Conservation (phyloP, 2,797 vertebrate species). For the Geotrypetes seraphini region DNA sequence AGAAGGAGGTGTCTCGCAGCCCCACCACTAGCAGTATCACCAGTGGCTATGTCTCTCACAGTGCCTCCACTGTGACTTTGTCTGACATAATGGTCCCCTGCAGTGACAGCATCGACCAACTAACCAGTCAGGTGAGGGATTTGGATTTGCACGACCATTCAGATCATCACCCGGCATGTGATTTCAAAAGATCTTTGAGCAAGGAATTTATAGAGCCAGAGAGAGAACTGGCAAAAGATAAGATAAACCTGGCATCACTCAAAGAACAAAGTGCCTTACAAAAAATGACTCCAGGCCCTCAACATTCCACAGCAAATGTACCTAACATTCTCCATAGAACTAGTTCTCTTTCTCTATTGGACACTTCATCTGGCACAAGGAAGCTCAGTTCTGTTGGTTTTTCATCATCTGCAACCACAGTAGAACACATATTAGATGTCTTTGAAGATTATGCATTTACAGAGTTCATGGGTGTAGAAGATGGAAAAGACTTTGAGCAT, state of each 20-base stretch:
- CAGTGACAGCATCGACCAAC: slow-evolving; percentile 86
- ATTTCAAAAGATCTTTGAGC: slow-evolving; percentile 23
- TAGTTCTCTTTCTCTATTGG: slow-evolving; percentile 21
- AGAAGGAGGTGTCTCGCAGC: slow-evolving; percentile 79
- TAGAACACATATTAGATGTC: slow-evolving; percentile 41
- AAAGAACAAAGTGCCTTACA: slow-evolving; percentile 60
- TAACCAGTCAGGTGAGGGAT: slow-evolving; percentile 58
- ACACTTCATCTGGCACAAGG: slow-evolving; percentile 24
- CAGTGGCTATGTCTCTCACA: slow-evolving; percentile 95
- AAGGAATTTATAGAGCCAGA: slow-evolving; percentile 38
- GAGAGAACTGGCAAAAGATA: slow-evolving; percentile 28
- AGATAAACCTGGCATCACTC: slow-evolving; percentile 11
- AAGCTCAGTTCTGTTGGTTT: slow-evolving; percentile 25
- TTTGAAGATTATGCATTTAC: slow-evolving; percentile 73
- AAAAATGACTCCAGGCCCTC: slow-evolving; percentile 33
- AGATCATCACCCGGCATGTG: slow-evolving; percentile 19
- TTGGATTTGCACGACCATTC: slow-evolving; percentile 50
- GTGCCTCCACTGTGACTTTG: slow-evolving; percentile 87
- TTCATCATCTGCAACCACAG: slow-evolving; percentile 29
- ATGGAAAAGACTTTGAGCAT: slow-evolving; percentile 61
- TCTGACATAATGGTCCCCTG: slow-evolving; percentile 80
- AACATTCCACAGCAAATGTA: slow-evolving; percentile 17
- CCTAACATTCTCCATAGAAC: slow-evolving; percentile 24
- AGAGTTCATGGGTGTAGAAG: slow-evolving; percentile 87
- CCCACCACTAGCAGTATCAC: slow-evolving; percentile 93